Conservation (phyloP, 1,140 invertebrate species). For the Neocloeon triangulifer region DNA sequence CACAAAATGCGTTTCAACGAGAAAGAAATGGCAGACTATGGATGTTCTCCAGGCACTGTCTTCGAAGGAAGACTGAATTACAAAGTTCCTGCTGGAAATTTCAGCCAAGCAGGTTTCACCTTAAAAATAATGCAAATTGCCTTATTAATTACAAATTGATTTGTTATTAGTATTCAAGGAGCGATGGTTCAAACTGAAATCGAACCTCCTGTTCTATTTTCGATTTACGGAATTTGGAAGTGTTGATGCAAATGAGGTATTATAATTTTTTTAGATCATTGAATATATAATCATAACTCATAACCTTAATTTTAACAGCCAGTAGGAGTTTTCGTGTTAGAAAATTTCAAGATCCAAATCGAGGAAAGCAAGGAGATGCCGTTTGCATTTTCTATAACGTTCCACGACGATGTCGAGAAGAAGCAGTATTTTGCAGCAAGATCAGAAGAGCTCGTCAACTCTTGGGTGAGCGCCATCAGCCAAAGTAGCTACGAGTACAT, state of each 20-base stretch:
- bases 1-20: constrained; percentile 44
- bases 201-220: constrained; percentile 48
- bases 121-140: constrained; percentile 4
- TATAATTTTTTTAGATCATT: too few relatives aligned
- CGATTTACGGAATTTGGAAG: constrained; percentile 41
- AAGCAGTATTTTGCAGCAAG: too few relatives aligned
- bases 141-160: not conserved
- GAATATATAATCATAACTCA: too few relatives aligned
- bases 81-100: constrained; percentile 17
- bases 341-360: too few relatives aligned
- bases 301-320: too few relatives aligned
- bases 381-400: too few relatives aligned
- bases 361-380: too few relatives aligned
- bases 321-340: too few relatives aligned
- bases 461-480: too few relatives aligned
- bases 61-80: constrained; percentile 42
- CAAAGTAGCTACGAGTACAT: too few relatives aligned
- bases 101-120: constrained; percentile 11
- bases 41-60: constrained; percentile 27
- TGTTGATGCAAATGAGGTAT: constrained; percentile 27
- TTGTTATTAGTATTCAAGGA: constrained; percentile 31
- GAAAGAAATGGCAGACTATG: constrained; percentile 29
- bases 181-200: constrained; percentile 43
- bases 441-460: too few relatives aligned
- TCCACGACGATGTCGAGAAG: too few relatives aligned